phyloP scores from a whole-genome alignment of 1,140 invertebrate genomes.

The Hirudo medicinalis region DNA sequence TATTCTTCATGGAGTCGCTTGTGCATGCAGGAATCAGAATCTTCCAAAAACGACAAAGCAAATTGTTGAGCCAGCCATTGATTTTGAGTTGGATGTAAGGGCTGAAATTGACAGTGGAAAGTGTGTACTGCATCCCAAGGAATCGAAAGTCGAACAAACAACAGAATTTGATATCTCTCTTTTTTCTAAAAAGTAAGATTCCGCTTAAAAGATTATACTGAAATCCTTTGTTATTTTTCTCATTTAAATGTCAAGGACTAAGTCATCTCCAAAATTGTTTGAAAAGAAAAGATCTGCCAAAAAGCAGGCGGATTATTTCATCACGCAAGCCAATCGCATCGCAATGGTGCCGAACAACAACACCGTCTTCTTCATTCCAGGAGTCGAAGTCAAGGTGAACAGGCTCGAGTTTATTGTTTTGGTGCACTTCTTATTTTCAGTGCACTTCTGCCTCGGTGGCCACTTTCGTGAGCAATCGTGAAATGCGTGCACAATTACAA shows the following conservation, averaged over 20 bases:
- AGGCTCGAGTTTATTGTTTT: not conserved
- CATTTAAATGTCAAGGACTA: no score
- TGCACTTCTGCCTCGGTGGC: not conserved
- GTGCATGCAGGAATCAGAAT: not conserved
- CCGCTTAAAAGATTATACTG: no score
- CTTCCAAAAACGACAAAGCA: conserved; percentile 30
- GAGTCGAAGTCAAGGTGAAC: conserved; percentile 76
- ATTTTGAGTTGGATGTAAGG: conserved; percentile 89
- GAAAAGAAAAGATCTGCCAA: no score
- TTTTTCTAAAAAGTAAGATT: no score
- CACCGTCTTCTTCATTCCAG: conserved; percentile 85
- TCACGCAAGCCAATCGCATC: not conserved
- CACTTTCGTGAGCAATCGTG: not conserved
- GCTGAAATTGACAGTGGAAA: conserved; percentile 91
- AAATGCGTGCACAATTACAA: not conserved
- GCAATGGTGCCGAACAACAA: conserved; percentile 16
- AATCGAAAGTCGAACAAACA: conserved; percentile 34
- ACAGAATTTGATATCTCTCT: not conserved
- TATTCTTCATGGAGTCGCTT: no score
- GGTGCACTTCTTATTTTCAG: no score
- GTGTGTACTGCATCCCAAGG: conserved; percentile 87
- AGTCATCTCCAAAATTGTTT: no score
- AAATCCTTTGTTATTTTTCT: no score
- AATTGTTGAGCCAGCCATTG: conserved; percentile 69
- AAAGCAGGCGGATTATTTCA: not conserved